Base-by-base conservation (phyloP, 2,888 invertebrate genomes). In the Spisula solida region DNA sequence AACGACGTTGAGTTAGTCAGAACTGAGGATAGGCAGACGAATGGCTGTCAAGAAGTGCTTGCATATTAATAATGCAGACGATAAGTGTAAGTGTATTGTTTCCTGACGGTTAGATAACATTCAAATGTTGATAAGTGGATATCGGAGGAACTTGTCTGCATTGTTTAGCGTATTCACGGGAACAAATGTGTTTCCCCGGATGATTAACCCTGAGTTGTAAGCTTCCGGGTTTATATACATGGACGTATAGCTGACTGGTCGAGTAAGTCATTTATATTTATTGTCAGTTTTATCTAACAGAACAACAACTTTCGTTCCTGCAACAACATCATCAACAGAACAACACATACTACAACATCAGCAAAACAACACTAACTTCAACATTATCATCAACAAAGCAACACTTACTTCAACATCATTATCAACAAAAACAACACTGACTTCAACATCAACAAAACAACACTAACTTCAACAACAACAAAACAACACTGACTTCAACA, bases 1-100 rank as follows among this genome's bases (percentile, higher is more conserved):
- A 75, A 31, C 25, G 75, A 31, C 75, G 31, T 31, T 34, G 75
- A 75, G 75, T 75, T 75, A 75, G 75, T 75, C 75, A 75, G 75
- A 31, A 16, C 4, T 34, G 75, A 25, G 75, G 75, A 75, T 75
- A 34, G 75, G 75, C 18, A 34, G 75, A 31, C 29, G 31, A 75
- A 31, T 75, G 31, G 34, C 75, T 75, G 31, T 75, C 75, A 75
- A 14, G 75, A 47, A 80, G 48, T 47, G 47, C 25, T 80, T 47
- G 25, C 47, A 12, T 29, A 80, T 80, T 47, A 80, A 80, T 80
- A 48, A 80, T 80, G 29, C 80, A 80, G 34, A 31, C 75, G 16
- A 75, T 31, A 75, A 31, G 29, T 31, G 75, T 75, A 34, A 5
- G 1, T 66, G 25, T 66, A n/a, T 25, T 20, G 25, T 25, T 25